These are phyloP conservation scores for Eleutherodactylus coqui DNA, from an alignment of 2,797 vertebrate genomes.

Conservation along the genomic window DNA sequence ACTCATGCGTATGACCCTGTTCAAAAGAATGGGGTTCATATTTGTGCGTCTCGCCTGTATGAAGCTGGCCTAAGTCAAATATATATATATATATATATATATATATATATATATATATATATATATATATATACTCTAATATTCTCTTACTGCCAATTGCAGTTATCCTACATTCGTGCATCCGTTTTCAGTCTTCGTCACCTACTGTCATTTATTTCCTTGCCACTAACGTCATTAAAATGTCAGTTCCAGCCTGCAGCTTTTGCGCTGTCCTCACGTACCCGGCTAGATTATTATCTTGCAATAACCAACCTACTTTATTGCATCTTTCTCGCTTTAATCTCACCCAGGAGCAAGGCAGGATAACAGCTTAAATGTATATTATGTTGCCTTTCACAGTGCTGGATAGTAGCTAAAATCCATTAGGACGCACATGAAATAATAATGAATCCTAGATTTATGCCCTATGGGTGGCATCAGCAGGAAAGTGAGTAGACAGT, in stretches of 20 bases:
- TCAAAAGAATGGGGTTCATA: no score
- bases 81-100: no score
- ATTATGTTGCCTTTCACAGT: conserved; percentile 36
- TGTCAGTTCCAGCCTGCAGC: conserved; percentile 37
- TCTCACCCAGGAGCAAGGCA: conserved; percentile 52
- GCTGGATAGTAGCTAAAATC: conserved; percentile 17
- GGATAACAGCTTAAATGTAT: conserved; percentile 28
- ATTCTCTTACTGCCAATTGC: background rate
- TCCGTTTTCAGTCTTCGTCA: background rate
- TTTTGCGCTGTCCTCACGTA: conserved; percentile 29
- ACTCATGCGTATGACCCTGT: no score
- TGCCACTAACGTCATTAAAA: conserved; percentile 16
- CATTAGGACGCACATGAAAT: conserved; percentile 55
- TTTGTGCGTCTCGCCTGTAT: no score
- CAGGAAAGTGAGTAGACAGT: background rate
- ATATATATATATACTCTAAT: background rate
- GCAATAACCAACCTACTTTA: conserved; percentile 30
- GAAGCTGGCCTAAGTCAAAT: no score
- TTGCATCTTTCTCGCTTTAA: conserved; percentile 37
- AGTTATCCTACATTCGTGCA: background rate
- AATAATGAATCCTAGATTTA: conserved; percentile 46
- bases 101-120: no score
- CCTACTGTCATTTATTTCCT: conserved; percentile 8
- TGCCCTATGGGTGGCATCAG: conserved; percentile 31
- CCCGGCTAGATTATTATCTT: conserved; percentile 35